These are phyloP conservation scores for Branchipolynoe longqiensis DNA, from an alignment of 2,888 invertebrate genomes.

Conservation along the genomic window DNA sequence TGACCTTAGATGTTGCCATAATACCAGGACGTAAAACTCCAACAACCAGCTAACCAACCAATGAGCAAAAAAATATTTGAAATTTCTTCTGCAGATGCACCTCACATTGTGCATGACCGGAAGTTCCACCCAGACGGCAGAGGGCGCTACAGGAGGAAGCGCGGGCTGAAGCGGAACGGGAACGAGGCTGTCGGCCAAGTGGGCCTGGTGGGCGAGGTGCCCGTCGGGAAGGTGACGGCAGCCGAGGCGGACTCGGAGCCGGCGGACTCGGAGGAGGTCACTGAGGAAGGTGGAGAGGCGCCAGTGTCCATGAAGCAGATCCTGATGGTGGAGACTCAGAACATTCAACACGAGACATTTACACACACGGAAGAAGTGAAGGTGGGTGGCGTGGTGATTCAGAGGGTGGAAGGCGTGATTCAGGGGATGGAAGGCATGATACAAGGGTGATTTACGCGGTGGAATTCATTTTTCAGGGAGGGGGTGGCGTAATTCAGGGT, in stretches of 20 bases:
- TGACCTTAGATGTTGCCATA: no score
- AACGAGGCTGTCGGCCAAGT: background rate
- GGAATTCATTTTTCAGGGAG: no score
- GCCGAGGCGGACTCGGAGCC: no score
- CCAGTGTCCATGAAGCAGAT: background rate
- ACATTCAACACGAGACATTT: conserved; percentile 93
- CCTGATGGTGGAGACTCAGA: conserved; percentile 96
- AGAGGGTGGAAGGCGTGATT: no score
- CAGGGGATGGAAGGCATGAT: no score
- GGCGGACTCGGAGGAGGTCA: conserved; percentile 5
- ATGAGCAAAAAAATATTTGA: no score
- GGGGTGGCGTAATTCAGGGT: no score
- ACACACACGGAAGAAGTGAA: conserved; percentile 96
- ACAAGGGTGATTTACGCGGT: no score
- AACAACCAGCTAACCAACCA: no score
- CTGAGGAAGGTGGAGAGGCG: background rate
- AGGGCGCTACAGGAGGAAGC: conserved; percentile 23
- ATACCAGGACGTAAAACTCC: no score
- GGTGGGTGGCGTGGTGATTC: no score
- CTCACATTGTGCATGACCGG: conserved; percentile 7
- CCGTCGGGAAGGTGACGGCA: no score
- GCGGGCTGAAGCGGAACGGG: conserved; percentile 13
- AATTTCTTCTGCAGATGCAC: conserved; percentile 35
- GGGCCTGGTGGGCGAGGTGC: background rate
- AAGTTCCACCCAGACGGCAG: background rate